Percentiles rank a stretch among this genome's conserved stretches.
Conservation (phyloP, 2,888 invertebrate species). For the Cheilosia variabilis region DNA sequence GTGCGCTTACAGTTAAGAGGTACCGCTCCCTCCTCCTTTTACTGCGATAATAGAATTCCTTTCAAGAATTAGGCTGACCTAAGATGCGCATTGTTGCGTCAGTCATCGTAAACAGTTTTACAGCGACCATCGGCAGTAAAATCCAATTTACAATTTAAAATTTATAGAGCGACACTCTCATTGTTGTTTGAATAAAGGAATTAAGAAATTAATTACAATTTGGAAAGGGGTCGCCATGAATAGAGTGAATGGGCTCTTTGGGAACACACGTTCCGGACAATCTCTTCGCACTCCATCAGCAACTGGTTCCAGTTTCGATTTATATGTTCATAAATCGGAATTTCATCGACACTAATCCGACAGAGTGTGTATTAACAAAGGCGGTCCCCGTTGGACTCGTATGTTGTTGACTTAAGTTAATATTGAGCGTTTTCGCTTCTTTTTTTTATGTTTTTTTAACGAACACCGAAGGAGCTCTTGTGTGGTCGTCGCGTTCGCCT, state of each 20-base stretch:
- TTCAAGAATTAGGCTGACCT: conserved; percentile 13
- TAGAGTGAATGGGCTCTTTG: neutral
- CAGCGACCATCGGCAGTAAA: conserved; percentile 48
- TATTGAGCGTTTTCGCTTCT: conserved; percentile 24
- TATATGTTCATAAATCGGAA: conserved; percentile 71
- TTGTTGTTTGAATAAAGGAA: conserved; percentile 32
- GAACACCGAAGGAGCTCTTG: conserved; percentile 57
- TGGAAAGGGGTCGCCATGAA: neutral
- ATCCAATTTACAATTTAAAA: conserved; percentile 41
- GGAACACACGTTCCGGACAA: conserved; percentile 14
- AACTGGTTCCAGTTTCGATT: conserved; percentile 59
- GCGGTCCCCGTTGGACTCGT: conserved; percentile 40
- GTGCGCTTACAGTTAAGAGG: neutral
- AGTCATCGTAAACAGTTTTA: conserved; percentile 36
- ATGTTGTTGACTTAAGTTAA: conserved; percentile 64
- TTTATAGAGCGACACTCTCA: conserved; percentile 15
- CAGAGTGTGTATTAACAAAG: conserved; percentile 69
- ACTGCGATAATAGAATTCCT: neutral
- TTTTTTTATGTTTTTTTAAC: conserved; percentile 68
- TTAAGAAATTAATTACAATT: conserved; percentile 44
- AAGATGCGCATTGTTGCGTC: conserved; percentile 6
- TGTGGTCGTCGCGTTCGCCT: conserved; percentile 53
- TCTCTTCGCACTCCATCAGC: conserved; percentile 35
- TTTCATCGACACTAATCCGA: conserved; percentile 72
- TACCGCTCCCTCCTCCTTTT: neutral